These are phyloP conservation scores for human (Homo sapiens) DNA, from an alignment of 2,113 vertebrate species.

Conservation along the genomic window DNA sequence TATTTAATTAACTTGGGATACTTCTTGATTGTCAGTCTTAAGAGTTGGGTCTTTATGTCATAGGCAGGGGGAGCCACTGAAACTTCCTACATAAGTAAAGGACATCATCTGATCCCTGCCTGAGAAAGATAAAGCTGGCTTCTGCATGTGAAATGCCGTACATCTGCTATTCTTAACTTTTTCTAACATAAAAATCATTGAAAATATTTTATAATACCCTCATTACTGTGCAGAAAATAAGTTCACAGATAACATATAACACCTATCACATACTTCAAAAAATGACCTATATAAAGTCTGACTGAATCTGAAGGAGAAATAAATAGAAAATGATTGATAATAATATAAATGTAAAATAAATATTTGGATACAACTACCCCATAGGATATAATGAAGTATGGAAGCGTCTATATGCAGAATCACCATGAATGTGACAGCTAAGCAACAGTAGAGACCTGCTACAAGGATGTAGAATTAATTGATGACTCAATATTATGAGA, in stretches of 20 bases:
- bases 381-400: not conserved
- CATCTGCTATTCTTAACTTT: not conserved
- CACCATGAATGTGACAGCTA: not conserved
- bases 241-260: not conserved
- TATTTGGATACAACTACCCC: not conserved
- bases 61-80: not conserved
- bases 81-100: not conserved
- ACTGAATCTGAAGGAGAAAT: not conserved
- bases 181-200: not conserved
- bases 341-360: not conserved
- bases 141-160: not conserved
- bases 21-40: not conserved
- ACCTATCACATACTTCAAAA: not conserved
- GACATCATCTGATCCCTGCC: not conserved
- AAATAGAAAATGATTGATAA: not conserved
- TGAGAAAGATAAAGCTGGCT: not conserved
- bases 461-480: accelerated
- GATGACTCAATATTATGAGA: not conserved
- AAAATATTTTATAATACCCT: not conserved
- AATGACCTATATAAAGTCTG: not conserved
- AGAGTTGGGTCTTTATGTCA: not conserved
- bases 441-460: accelerated
- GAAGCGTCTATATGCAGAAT: accelerated
- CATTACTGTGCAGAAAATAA: not conserved
- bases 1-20: not conserved